Percentiles rank a stretch among this genome's conserved stretches.
phyloP scores from a whole-genome alignment of 2,797 vertebrate species.

The Cynopterus sphinx region DNA sequence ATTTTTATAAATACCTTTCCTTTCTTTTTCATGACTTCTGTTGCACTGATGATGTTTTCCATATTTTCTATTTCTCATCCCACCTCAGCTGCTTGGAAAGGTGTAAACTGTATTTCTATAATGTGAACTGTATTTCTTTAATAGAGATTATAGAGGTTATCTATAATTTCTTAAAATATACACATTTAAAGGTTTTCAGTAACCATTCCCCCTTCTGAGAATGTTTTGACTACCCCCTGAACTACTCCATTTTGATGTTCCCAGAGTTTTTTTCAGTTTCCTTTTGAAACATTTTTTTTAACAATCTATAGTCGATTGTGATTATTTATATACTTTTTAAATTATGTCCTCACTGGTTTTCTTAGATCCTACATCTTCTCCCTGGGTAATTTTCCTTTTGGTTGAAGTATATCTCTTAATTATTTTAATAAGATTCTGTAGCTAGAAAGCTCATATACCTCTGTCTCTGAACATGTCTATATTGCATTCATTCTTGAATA shows the following conservation, averaged over 20 bases:
- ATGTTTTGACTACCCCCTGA: not conserved
- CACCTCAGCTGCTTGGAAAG: not conserved
- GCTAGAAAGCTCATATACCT: not conserved
- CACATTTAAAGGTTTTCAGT: not conserved
- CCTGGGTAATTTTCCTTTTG: not conserved
- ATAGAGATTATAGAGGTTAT: not conserved
- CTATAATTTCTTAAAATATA: not conserved
- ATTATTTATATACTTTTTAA: not conserved
- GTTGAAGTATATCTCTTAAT: not conserved
- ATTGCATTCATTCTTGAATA: slow-evolving; percentile 13
- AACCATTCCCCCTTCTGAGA: not conserved
- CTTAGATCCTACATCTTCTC: not conserved
- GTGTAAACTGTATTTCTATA: not conserved
- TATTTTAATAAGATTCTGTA: not conserved
- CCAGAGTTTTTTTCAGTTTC: not conserved
- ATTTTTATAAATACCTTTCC: not conserved
- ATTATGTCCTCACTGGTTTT: not conserved
- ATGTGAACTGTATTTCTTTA: not conserved
- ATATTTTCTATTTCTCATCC: not conserved
- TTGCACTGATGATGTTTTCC: not conserved
- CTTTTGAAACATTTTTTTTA: not conserved
- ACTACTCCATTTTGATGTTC: not conserved
- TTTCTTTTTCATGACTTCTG: not conserved
- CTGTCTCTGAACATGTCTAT: not conserved
- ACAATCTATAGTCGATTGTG: not conserved